Evolutionary conservation across 2,113 vertebrate species (phyloP).

Genomic region (Ailuropoda melanoleuca): DNA sequence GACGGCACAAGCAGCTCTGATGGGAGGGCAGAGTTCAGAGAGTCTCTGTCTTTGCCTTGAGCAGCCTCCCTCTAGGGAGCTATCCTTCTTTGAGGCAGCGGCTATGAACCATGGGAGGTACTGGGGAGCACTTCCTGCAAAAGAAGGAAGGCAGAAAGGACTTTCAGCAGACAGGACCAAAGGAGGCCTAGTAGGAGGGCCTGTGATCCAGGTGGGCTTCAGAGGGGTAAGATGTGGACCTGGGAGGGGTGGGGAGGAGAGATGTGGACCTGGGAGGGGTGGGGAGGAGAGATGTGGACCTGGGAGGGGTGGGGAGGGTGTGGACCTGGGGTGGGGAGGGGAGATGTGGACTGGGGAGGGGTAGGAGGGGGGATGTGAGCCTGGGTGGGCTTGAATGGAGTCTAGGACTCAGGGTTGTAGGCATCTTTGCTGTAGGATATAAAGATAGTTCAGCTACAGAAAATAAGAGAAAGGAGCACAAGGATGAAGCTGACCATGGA

Average conservation of each 20-base stretch:
- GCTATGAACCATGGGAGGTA: rapidly evolving
- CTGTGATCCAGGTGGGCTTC: no score
- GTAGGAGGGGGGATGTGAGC: not conserved
- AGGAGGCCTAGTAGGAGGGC: not conserved
- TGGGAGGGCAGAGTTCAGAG: not conserved
- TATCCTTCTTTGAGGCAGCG: not conserved
- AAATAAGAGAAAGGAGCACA: not conserved
- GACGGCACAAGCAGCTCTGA: not conserved
- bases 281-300: not conserved
- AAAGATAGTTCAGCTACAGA: not conserved
- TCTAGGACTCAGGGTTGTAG: not conserved
- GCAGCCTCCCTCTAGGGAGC: no score
- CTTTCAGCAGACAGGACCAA: not conserved
- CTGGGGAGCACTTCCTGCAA: no score
- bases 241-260: not conserved
- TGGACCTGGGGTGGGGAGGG: not conserved
- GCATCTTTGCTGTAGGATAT: not conserved
- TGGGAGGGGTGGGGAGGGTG: no score
- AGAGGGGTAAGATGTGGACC: no score
- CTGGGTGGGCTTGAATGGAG: not conserved
- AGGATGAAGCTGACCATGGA: not conserved
- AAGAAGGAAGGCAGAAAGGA: not conserved
- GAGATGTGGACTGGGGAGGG: no score
- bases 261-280: no score
- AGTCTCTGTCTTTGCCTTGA: no score